phyloP scores from a whole-genome alignment of 2,888 invertebrate species.

The Teleiodes luculella region DNA sequence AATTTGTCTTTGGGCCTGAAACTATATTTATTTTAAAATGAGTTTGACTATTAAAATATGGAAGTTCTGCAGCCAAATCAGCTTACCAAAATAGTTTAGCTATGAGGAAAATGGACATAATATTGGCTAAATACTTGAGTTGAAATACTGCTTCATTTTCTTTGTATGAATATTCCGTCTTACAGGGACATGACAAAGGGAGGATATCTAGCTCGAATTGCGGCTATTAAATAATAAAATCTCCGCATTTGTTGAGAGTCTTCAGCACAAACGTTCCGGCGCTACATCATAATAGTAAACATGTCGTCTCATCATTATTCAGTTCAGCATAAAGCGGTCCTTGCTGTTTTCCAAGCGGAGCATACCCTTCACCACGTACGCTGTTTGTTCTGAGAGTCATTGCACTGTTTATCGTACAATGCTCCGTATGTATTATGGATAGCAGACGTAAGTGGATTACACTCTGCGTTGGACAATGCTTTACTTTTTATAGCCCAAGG shows the following conservation, averaged over 20 bases:
- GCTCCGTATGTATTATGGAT: constrained; percentile 37
- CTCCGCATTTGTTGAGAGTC: neutral
- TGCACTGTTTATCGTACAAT: constrained; percentile 42
- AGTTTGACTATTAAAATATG: too few relatives aligned
- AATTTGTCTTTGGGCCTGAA: too few relatives aligned
- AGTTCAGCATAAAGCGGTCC: constrained; percentile 35
- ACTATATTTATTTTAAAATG: too few relatives aligned
- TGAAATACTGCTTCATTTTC: neutral
- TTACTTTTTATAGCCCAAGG: constrained; percentile 53
- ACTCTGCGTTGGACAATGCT: constrained; percentile 51
- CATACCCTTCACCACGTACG: constrained; percentile 21
- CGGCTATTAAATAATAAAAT: constrained; percentile 9
- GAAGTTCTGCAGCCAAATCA: too few relatives aligned
- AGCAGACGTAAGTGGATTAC: constrained; percentile 54
- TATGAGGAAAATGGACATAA: too few relatives aligned
- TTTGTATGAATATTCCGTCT: neutral
- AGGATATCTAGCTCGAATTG: neutral
- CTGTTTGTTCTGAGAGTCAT: constrained; percentile 39
- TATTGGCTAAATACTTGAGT: too few relatives aligned
- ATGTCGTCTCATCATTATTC: constrained; percentile 37
- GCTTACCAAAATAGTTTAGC: too few relatives aligned
- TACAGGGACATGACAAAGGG: neutral
- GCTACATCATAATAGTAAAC: constrained; percentile 11
- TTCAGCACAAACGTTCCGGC: constrained; percentile 2
- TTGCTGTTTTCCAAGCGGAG: constrained; percentile 33